These are phyloP conservation scores for Gambusia yucatana DNA, from an alignment of 2,797 vertebrate species.

Conservation along the genomic window DNA sequence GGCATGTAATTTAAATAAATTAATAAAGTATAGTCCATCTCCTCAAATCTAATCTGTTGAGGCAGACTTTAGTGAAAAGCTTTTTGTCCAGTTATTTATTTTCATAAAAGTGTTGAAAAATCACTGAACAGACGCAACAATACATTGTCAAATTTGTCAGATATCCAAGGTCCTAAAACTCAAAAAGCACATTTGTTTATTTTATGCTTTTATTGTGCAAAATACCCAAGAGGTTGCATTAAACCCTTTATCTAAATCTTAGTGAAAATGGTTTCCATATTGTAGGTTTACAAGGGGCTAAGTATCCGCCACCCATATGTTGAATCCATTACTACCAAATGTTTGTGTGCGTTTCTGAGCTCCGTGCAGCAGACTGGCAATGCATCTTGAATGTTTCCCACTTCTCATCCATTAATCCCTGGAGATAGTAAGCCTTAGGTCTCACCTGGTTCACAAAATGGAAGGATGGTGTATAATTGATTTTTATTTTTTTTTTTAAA, in stretches of 20 bases:
- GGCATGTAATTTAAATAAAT: background rate
- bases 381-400: background rate
- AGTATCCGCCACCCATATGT: no score
- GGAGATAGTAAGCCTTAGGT: background rate
- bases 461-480: background rate
- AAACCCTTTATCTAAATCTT: no score
- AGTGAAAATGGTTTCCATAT: no score
- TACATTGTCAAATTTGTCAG: background rate
- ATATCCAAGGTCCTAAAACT: background rate
- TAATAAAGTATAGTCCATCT: background rate
- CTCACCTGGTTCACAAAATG: background rate
- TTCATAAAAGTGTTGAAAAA: no score
- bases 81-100: no score
- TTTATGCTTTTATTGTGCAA: background rate
- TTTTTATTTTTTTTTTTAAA: background rate
- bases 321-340: no score
- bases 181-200: background rate
- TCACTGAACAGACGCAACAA: background rate
- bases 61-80: no score
- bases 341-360: background rate
- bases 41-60: no score
- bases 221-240: background rate
- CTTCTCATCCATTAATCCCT: background rate
- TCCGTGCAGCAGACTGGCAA: background rate
- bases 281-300: no score